A percentile compares a stretch with the other conserved stretches of the same genome.
These are phyloP conservation scores for Temnopleurus reevesii DNA, from an alignment of 53 echinoderm and acorn worm genomes.

Conservation along the genomic window DNA sequence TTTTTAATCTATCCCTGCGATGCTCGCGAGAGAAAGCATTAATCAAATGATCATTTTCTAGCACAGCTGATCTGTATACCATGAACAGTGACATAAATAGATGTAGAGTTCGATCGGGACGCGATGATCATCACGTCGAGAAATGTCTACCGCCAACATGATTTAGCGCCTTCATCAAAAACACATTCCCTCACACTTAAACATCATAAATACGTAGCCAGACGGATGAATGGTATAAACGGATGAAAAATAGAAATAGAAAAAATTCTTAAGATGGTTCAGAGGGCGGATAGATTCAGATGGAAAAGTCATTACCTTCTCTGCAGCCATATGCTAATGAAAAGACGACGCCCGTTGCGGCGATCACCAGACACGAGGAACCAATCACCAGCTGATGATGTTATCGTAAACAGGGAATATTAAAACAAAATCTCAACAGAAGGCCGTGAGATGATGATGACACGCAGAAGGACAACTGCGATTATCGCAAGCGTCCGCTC, in stretches of 20 bases:
- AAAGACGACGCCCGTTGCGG: constrained; percentile 24
- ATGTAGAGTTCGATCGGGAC: neutral
- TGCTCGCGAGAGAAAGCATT: neutral
- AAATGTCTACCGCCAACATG: neutral
- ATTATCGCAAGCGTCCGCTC: constrained; percentile 1
- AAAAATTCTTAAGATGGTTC: constrained; percentile 20
- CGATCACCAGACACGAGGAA: constrained; percentile 14
- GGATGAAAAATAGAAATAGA: neutral
- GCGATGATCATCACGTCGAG: neutral
- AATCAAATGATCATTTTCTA: constrained; percentile 20
- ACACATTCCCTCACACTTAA: neutral
- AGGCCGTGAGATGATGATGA: constrained; percentile 2
- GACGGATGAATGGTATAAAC: neutral
- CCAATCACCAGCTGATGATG: constrained; percentile 47
- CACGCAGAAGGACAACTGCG: constrained; percentile 5
- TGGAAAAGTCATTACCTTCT: constrained; percentile 57
- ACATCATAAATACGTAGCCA: neutral
- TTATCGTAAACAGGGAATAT: constrained; percentile 34
- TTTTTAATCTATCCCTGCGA: constrained; percentile 15
- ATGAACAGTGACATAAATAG: neutral
- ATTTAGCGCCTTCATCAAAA: constrained; percentile 10
- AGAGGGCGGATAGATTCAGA: constrained; percentile 33
- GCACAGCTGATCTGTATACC: neutral
- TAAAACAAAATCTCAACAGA: constrained; percentile 25
- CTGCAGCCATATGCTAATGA: constrained; percentile 49